Evolutionary conservation across 2,797 vertebrate genomes (phyloP), one percentile per base, ranked within the genome.

Genomic region (Lutjanus argentimaculatus): DNA sequence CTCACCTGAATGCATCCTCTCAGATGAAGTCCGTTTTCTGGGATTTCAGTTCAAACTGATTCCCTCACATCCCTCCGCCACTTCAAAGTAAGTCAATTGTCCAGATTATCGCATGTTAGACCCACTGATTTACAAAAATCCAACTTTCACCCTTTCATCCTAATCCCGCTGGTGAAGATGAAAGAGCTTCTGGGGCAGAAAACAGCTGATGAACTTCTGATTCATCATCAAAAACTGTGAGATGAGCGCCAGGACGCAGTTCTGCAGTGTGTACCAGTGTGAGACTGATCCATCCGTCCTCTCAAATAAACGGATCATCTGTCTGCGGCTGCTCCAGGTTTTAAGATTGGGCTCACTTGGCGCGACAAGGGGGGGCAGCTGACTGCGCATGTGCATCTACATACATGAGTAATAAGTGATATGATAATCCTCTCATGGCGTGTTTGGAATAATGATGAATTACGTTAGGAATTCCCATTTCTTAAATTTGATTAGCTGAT

Each of bases 1-100:
- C 92, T 92, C 80, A 94, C 93, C 91, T 70, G 66, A 73, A 49
- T 8, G 79, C 92, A 93, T 93, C 88, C 65, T 93, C 55, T 74
- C 81, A 62, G 80, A 48, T 74, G 62, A 67, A 72, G 66, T 73
- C 73, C 42, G 77, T 71, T 56, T 61, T 42, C 67, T 63, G 25
- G 19, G 13, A 46, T 55, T 72, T 30, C 53, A 42, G 76, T 63
- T 84, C 68, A 77, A 85, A 85, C 72, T 55, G 22, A 22, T 13
- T 77, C 58, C 73, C 59, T 91, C 83, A 85, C 90, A 89, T 86
- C 77, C 55, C 81, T 40, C 62, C n/a, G 21, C 2, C 68, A 10
- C 12, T 77, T 67, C 43, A 30, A 67, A 22, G 4, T 36, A 36
- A 36, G 30, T 58, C 75, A 65, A 51, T 16, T 30, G 14, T 21